These are phyloP conservation scores for Puffinus mauretanicus DNA, from an alignment of 2,113 vertebrate species.

Conservation along the genomic window DNA sequence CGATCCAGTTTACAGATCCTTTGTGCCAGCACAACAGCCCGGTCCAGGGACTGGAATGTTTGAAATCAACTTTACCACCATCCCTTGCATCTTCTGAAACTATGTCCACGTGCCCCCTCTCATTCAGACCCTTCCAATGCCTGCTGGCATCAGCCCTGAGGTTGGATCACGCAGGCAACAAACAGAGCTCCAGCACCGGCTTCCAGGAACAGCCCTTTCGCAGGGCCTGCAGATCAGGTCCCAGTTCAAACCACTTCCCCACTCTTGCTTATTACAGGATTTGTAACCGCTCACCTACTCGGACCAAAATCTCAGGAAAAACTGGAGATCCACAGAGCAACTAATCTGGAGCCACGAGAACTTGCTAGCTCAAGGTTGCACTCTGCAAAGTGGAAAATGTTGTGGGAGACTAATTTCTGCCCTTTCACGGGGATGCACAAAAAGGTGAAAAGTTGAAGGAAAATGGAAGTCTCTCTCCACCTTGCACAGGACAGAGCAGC, in stretches of 20 bases:
- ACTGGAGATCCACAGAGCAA: background rate
- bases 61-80: background rate
- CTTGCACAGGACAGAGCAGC: background rate
- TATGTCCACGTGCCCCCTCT: accelerated
- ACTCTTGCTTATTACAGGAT: background rate
- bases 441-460: background rate
- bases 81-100: background rate
- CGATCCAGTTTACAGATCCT: background rate
- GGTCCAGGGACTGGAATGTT: background rate
- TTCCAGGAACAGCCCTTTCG: background rate
- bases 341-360: background rate
- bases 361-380: background rate
- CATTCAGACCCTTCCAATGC: background rate
- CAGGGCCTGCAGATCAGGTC: background rate
- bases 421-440: accelerated
- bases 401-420: background rate
- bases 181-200: background rate
- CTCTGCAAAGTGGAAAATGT: background rate
- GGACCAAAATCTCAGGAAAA: background rate
- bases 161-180: background rate
- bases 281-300: background rate
- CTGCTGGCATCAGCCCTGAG: background rate
- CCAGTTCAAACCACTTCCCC: background rate
- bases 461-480: background rate
- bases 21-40: background rate